phyloP scores from a whole-genome alignment of 2,113 vertebrate species.

The Delphinus delphis region DNA sequence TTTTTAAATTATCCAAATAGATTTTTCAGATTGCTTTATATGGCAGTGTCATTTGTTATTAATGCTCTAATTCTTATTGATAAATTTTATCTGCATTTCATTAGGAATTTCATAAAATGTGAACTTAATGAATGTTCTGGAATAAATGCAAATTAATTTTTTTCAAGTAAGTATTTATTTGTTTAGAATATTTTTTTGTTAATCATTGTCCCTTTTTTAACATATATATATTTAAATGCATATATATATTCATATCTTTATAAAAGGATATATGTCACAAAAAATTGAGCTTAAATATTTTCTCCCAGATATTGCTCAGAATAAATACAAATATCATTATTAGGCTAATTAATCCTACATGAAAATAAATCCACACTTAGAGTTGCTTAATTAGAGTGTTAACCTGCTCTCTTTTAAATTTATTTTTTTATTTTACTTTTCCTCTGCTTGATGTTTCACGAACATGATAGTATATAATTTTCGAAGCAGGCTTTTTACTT shows the following conservation, averaged over 20 bases:
- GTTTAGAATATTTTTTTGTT: neutral
- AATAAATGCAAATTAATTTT: neutral
- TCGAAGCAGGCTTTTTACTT: neutral
- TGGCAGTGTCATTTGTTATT: neutral
- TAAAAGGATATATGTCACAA: neutral
- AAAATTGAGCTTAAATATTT: neutral
- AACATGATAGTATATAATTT: neutral
- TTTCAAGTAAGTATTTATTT: conserved; percentile 3
- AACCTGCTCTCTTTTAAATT: neutral
- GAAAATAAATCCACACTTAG: neutral
- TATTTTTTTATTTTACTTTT: neutral
- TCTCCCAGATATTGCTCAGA: neutral
- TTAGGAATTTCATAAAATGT: conserved; percentile 18
- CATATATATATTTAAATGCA: neutral
- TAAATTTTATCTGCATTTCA: neutral
- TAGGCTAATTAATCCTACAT: neutral
- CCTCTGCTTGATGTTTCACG: neutral
- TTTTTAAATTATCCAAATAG: neutral
- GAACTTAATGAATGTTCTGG: conserved; percentile 10
- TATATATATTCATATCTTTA: neutral
- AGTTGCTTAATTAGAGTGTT: neutral
- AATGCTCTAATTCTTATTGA: neutral
- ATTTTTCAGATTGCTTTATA: conserved; percentile 13
- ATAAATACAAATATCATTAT: neutral
- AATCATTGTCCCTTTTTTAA: neutral